These are phyloP conservation scores for Myiothlypis chrysogaster DNA, from an alignment of 2,797 vertebrate species.

Conservation along the genomic window DNA sequence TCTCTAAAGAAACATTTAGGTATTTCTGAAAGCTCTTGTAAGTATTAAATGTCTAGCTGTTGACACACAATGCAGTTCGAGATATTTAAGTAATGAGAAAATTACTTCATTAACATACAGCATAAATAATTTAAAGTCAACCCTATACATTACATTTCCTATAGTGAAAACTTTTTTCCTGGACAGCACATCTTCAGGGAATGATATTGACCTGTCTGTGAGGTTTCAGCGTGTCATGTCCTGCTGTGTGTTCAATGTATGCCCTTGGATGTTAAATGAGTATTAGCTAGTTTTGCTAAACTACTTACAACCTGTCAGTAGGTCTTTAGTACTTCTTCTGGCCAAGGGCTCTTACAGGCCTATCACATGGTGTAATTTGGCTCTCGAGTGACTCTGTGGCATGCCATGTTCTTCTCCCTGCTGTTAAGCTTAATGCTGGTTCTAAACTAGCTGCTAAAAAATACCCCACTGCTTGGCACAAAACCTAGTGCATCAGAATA, in stretches of 20 bases:
- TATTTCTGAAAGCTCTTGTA: neutral
- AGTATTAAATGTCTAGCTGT: neutral
- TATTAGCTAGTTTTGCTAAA: neutral
- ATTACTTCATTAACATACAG: neutral
- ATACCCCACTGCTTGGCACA: neutral
- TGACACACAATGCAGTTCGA: neutral
- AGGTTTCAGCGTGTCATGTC: neutral
- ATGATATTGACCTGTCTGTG: neutral
- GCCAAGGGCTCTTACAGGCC: neutral
- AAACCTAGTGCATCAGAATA: neutral
- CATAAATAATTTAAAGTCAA: neutral
- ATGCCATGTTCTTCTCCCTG: neutral
- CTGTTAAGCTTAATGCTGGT: neutral
- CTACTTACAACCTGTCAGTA: neutral
- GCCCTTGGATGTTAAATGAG: neutral
- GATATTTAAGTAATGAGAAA: neutral
- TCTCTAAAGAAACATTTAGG: neutral
- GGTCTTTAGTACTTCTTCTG: neutral
- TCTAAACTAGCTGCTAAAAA: neutral
- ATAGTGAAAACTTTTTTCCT: neutral
- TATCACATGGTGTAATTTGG: neutral
- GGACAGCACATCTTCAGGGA: neutral
- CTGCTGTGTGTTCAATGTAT: neutral
- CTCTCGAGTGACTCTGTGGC: neutral
- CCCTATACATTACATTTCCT: neutral